These are phyloP conservation scores for Drosophila picticornis DNA, from an alignment of 2,888 invertebrate genomes.

Conservation along the genomic window DNA sequence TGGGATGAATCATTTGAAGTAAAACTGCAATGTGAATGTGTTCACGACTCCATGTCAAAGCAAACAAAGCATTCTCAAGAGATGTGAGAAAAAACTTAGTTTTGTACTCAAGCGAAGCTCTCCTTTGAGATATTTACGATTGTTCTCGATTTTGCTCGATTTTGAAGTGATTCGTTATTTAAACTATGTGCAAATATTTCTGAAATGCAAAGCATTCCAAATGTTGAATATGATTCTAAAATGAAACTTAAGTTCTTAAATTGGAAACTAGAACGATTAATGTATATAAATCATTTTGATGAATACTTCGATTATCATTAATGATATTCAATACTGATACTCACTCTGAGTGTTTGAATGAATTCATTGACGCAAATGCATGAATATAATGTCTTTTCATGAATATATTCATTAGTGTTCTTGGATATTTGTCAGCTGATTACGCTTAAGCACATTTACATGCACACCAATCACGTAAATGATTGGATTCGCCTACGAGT, in stretches of 20 bases:
- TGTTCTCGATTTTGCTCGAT: background rate
- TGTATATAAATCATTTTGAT: background rate
- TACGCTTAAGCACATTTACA: background rate
- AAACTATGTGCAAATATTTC: background rate
- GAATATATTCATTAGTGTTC: background rate
- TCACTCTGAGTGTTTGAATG: background rate
- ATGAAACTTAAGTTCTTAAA: background rate
- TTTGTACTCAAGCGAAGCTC: background rate
- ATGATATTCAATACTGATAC: background rate
- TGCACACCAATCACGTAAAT: conserved; percentile 5
- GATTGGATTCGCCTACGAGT: background rate
- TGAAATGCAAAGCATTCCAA: background rate
- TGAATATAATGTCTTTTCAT: background rate
- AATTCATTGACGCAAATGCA: background rate
- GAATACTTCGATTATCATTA: background rate
- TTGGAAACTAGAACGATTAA: background rate
- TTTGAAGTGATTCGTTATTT: background rate
- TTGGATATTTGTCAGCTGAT: background rate
- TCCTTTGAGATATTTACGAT: background rate
- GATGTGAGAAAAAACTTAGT: background rate
- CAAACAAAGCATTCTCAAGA: background rate
- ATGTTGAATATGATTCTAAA: background rate
- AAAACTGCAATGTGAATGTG: background rate
- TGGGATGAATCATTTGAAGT: background rate
- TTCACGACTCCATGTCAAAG: background rate